A percentile compares a stretch with the other conserved stretches of the same genome.
Evolutionary conservation across 2,113 vertebrate genomes (phyloP).

Genomic region (Pterophyllum scalare): DNA sequence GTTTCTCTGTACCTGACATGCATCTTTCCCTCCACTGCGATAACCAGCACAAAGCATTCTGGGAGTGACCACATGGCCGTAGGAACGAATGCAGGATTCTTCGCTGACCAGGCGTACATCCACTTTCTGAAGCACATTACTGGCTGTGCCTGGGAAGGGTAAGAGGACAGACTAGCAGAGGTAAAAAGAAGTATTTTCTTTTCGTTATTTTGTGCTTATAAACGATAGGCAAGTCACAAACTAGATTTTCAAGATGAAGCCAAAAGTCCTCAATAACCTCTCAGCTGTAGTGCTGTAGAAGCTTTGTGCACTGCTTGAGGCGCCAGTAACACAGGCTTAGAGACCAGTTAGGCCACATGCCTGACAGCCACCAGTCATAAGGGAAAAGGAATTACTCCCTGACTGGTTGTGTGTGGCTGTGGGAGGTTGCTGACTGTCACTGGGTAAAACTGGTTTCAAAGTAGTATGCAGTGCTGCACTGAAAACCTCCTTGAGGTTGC

Average conservation of each 20-base stretch:
- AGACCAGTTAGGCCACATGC: background rate
- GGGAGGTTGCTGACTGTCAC: background rate
- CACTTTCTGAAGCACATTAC: constrained; percentile 88
- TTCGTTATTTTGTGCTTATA: background rate
- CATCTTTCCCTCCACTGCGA: constrained; percentile 87
- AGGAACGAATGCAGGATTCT: constrained; percentile 86
- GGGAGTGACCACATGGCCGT: constrained; percentile 87
- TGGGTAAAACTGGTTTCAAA: background rate
- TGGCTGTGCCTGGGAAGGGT: constrained; percentile 79
- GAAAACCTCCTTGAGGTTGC: background rate
- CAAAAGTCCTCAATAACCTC: too few relatives aligned
- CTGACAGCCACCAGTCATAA: background rate
- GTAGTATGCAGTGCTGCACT: background rate
- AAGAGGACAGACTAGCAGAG: background rate
- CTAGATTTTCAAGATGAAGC: too few relatives aligned
- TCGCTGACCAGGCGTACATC: constrained; percentile 88
- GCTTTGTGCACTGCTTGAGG: background rate
- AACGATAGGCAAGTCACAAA: too few relatives aligned
- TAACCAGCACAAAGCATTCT: constrained; percentile 97
- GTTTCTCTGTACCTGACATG: constrained; percentile 86
- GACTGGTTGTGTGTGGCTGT: background rate
- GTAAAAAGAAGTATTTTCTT: background rate
- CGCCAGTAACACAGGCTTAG: background rate
- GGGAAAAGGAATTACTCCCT: background rate
- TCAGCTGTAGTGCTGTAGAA: background rate